Evolutionary conservation across 1,140 invertebrate species (phyloP).

Genomic region (Drosophila sechellia): DNA sequence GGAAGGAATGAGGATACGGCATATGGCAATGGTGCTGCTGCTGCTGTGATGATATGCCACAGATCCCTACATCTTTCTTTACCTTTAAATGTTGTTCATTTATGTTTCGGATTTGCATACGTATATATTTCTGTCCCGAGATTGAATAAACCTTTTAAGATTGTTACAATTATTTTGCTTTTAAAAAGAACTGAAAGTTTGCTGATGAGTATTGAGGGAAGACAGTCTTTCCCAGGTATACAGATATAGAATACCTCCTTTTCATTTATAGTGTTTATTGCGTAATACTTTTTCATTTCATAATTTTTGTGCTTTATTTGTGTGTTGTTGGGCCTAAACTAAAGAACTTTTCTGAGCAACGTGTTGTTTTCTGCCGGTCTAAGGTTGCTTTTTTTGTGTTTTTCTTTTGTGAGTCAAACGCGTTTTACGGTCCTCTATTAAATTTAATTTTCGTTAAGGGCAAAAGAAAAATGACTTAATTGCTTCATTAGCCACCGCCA

Average conservation of each 20-base stretch:
- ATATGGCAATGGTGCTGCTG: conserved; percentile 25
- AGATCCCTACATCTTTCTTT: background rate
- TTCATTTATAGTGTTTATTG: conserved; percentile 6
- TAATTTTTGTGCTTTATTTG: conserved; percentile 4
- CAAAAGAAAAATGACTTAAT: conserved; percentile 59
- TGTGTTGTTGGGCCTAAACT: conserved; percentile 1
- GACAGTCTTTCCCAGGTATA: too few relatives aligned
- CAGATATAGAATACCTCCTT: too few relatives aligned
- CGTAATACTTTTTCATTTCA: conserved; percentile 28
- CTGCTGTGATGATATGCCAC: conserved; percentile 15
- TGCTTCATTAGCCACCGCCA: conserved; percentile 52
- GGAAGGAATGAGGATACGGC: conserved; percentile 8
- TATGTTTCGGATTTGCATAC: too few relatives aligned
- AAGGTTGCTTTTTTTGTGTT: conserved; percentile 37
- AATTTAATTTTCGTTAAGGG: conserved; percentile 24
- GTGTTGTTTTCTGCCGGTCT: conserved; percentile 23
- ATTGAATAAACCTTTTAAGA: too few relatives aligned
- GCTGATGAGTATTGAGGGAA: background rate
- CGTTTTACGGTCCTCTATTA: conserved; percentile 39
- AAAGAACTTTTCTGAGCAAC: conserved; percentile 7
- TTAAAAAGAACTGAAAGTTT: too few relatives aligned
- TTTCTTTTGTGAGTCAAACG: conserved; percentile 56
- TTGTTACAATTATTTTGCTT: too few relatives aligned
- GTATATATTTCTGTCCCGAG: background rate
- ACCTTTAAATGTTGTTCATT: too few relatives aligned